Conservation (phyloP, 2,113 vertebrate species). For the Origma solitaria region DNA sequence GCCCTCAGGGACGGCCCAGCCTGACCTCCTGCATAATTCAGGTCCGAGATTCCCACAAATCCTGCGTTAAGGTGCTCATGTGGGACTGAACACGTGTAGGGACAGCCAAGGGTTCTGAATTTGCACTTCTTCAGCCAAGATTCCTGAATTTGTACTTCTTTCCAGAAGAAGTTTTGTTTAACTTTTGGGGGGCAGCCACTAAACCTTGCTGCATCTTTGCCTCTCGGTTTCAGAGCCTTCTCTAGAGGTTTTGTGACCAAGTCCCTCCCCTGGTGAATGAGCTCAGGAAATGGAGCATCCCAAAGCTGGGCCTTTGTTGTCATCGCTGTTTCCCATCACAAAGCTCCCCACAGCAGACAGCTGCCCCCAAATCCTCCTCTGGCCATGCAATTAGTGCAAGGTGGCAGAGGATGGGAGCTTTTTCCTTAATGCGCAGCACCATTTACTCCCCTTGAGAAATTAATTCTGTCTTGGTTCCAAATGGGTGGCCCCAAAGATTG, state of each 20-base stretch:
- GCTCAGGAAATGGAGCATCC: not conserved
- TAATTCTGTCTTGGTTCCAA: constrained; percentile 2
- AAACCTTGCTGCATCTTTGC: not conserved
- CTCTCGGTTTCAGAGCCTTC: not conserved
- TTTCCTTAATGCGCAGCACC: not conserved
- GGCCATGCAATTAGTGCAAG: not conserved
- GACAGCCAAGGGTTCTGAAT: not conserved
- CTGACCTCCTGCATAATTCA: not conserved
- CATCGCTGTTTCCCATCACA: not conserved
- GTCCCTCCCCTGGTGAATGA: not conserved
- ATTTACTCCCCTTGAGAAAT: constrained; percentile 4
- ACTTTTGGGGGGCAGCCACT: not conserved
- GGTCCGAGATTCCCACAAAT: not conserved
- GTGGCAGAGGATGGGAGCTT: not conserved
- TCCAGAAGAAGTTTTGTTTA: not conserved
- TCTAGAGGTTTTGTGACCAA: not conserved
- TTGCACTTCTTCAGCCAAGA: not conserved
- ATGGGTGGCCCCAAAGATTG: not conserved
- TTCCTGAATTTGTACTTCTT: not conserved
- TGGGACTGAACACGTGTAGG: not conserved
- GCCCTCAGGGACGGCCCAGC: not conserved
- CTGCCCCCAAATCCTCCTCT: not conserved
- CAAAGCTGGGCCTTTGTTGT: not conserved
- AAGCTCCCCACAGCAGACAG: not conserved
- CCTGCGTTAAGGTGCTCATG: not conserved